Evolutionary conservation across 2,797 vertebrate species (phyloP).

Genomic region (Anas georgica): DNA sequence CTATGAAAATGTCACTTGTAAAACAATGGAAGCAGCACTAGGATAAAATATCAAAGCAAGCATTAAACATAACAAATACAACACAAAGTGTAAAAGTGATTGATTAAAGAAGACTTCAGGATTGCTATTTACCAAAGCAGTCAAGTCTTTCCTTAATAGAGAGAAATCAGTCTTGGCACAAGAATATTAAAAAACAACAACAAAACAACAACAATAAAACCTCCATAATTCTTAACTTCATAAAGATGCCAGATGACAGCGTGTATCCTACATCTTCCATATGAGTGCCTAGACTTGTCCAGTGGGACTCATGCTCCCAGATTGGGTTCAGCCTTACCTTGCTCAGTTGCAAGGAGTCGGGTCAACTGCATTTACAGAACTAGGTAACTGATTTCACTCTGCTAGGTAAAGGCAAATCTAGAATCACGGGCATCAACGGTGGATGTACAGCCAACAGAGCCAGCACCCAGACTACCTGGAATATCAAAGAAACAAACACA

Average conservation of each 20-base stretch:
- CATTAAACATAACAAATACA: rapidly evolving
- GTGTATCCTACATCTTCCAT: rapidly evolving
- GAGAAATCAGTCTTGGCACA: no score
- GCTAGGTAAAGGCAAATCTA: no score
- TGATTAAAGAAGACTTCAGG: rapidly evolving
- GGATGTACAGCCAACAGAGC: rapidly evolving
- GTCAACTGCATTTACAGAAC: background rate
- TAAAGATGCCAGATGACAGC: rapidly evolving
- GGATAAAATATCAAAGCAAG: background rate
- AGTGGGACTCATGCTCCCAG: background rate
- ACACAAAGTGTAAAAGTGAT: rapidly evolving
- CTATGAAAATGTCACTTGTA: rapidly evolving
- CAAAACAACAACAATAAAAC: background rate
- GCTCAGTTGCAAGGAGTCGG: background rate
- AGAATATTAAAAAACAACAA: background rate
- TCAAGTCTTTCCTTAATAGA: no score
- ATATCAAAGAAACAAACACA: rapidly evolving
- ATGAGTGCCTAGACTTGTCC: rapidly evolving
- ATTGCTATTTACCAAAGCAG: background rate
- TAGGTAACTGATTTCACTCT: background rate
- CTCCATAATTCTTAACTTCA: background rate
- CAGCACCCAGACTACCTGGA: rapidly evolving
- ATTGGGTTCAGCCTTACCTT: background rate
- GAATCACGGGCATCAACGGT: rapidly evolving
- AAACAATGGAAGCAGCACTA: background rate